These are phyloP conservation scores for Pelvicachromis taeniatus DNA, from an alignment of 2,113 vertebrate genomes.

Conservation along the genomic window DNA sequence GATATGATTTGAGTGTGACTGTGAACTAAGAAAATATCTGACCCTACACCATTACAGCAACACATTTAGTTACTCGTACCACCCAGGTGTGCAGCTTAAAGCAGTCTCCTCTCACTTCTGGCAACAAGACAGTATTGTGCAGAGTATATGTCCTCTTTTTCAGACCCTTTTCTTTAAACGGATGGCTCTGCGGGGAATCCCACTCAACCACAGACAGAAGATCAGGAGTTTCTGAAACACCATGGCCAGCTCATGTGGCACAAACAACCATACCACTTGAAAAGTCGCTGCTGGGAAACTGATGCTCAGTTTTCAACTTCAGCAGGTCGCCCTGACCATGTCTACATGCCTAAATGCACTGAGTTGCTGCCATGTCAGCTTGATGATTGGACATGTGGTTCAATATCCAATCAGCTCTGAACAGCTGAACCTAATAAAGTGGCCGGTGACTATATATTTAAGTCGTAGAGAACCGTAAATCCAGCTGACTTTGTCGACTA, in stretches of 20 bases:
- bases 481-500: not conserved
- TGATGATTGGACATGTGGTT: not conserved
- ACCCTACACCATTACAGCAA: not conserved
- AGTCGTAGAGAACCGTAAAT: not conserved
- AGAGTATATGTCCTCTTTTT: not conserved
- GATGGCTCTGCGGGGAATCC: not conserved
- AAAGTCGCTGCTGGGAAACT: not conserved
- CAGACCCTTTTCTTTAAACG: not conserved
- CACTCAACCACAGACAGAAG: not conserved
- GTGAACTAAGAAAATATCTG: not conserved
- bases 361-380: not conserved
- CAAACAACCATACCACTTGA: not conserved
- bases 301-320: not conserved
- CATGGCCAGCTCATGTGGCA: not conserved
- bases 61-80: not conserved
- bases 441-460: not conserved
- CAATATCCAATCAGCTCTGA: not conserved
- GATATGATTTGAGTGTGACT: not conserved
- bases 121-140: not conserved
- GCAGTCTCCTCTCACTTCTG: not conserved
- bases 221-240: not conserved
- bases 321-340: not conserved
- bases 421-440: not conserved
- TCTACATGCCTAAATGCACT: not conserved
- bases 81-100: not conserved